These are phyloP conservation scores for Elymnias hypermnestra DNA, from an alignment of 1,140 invertebrate species.

Conservation along the genomic window DNA sequence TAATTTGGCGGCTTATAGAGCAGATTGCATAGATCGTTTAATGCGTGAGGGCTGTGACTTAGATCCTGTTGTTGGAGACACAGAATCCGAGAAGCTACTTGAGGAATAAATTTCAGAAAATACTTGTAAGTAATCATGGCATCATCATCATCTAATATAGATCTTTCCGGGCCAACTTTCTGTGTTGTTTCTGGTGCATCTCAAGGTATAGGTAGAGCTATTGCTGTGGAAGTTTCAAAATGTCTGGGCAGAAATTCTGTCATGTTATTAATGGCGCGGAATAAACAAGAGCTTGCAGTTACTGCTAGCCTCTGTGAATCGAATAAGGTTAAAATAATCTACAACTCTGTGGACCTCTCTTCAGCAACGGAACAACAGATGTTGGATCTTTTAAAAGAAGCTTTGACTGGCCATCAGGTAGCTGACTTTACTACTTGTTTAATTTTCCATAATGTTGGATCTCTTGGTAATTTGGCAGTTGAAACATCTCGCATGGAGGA, in stretches of 20 bases:
- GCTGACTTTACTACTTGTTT: constrained; percentile 81
- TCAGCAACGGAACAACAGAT: constrained; percentile 69
- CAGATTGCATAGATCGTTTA: constrained; percentile 61
- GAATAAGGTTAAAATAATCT: constrained; percentile 74
- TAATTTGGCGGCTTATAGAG: constrained; percentile 57
- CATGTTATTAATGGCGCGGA: constrained; percentile 87
- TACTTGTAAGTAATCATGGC: constrained; percentile 65
- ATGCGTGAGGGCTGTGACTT: constrained; percentile 64
- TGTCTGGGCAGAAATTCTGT: constrained; percentile 79
- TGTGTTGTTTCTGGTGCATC: constrained; percentile 90
- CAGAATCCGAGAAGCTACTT: constrained; percentile 57
- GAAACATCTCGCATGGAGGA: constrained; percentile 78
- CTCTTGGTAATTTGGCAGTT: constrained; percentile 85
- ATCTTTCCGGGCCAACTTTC: constrained; percentile 72
- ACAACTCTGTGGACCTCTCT: constrained; percentile 78
- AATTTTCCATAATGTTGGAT: constrained; percentile 94
- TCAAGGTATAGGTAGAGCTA: constrained; percentile 88
- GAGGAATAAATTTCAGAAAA: constrained; percentile 39
- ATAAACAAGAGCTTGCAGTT: constrained; percentile 78
- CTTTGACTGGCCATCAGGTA: constrained; percentile 48
- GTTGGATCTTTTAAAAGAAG: constrained; percentile 65
- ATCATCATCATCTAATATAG: constrained; percentile 51
- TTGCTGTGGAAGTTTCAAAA: constrained; percentile 83
- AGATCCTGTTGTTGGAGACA: constrained; percentile 64
- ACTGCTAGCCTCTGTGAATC: constrained; percentile 77